Base-by-base conservation (phyloP, 2,888 invertebrate species). In the Loripinus fragilis region DNA sequence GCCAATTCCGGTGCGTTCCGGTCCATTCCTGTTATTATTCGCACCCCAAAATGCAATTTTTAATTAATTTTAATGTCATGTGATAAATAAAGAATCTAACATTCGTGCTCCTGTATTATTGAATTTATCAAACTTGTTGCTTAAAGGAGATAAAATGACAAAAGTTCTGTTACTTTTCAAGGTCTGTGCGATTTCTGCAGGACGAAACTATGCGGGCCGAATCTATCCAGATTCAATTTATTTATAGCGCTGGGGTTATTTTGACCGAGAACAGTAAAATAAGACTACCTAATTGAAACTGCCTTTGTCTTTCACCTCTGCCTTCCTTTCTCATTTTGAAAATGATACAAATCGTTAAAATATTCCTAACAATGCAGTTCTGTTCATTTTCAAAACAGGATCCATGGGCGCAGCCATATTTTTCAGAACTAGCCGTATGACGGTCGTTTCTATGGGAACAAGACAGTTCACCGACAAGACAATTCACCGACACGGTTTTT, bases 301-400 rank as follows among this genome's bases (percentile, higher is more conserved):
- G 60, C 28, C 60, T 60, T 33, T 60, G 60, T 60, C 28, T 60
- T 5, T 60, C 60, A 33, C 33, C 33, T 33, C 60, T 60, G 15
- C 30, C 33, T 33, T 60, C 60, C 33, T 60, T 60, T 33, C 60
- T 30, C 60, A 60, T 60, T 5, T 7, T 60, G 2, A 20, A 20
- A 45, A 3, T 3, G 45, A 45, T 45, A 20, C 2, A 12, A 3
- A 5, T 20, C 45, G 45, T 45, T 20, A 3, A 12, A 45, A 3
- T 20, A 5, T 5, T 12, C 2, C 45, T 45, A 2, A 20, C 7
- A 45, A 20, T 45, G 17, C 3, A 12, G 20, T 15, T 20, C 8
- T 12, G 3, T 45, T 20, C 17, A 45, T 45, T n/a, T n/a, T n/a
- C n/a, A 45, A 20, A 20, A 12, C n/a, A 45, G 3, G n/a, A n/a